Evolutionary conservation across 2,797 vertebrate genomes (phyloP), one percentile per base, ranked within the genome.

Genomic region (Adelosebastes latens): DNA sequence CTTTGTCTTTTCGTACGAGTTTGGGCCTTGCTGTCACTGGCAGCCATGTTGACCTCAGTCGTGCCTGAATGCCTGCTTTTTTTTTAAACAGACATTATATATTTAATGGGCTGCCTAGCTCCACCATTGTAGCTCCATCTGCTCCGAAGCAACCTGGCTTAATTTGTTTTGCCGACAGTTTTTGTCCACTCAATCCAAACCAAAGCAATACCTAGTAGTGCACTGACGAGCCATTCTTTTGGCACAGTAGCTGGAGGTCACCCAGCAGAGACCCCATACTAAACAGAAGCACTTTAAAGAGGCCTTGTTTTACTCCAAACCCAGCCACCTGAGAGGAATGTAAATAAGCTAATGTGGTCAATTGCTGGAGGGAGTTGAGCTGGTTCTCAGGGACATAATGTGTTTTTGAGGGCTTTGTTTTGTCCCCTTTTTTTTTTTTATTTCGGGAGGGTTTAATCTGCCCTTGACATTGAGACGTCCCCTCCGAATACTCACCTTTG

Each of bases 381-480:
- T 81, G 85, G 56, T 85, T 88, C 92, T 95, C 91, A 90, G 93
- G 92, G 92, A 93, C 85, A 82, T 80, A 5, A 25, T 65, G 68
- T 73, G 81, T 89, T 80, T 84, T 86, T 75, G 81, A 85, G 79
- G 81, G 79, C 85, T 70, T 60, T 67, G 27, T 75, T 83, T 81
- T 64, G 66, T 80, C 77, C 56, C 58, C n/a, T 49, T 77, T 70
- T 18, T 55, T 32, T 55, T 76, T 59, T 64, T 69, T 32, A 13
- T 52, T 65, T 42, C 7, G 18, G 66, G 34, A 39, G 27, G 66
- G 69, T 76, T 75, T 76, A 75, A 79, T 69, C 27, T 46, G 72
- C 64, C 66, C 49, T 25, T 34, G 52, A 72, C 60, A 34, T 36
- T 20, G 46, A 82, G 49, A 73, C n/a, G 10, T 20, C 64, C 11